Conservation (phyloP, 2,888 invertebrate species). For the Cosmia trapezina region DNA sequence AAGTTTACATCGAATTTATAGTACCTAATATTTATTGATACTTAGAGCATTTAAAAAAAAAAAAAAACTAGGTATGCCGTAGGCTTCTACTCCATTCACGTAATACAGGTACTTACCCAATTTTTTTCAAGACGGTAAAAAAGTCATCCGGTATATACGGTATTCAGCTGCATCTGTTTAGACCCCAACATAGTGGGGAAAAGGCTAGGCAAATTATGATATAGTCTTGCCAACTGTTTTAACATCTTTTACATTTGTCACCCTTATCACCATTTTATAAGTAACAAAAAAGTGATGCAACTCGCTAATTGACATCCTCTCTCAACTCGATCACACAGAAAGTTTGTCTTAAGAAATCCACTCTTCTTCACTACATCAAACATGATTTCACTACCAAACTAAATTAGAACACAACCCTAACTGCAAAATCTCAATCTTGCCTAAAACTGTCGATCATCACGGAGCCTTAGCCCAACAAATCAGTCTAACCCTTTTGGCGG, state of each 20-base stretch:
- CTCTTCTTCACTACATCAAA: background rate
- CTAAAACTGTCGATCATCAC: conserved; percentile 52
- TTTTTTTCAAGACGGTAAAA: too few species aligned
- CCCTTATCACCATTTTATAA: background rate
- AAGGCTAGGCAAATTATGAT: too few species aligned
- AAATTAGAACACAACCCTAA: background rate
- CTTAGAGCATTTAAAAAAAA: too few species aligned
- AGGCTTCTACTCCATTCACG: too few species aligned
- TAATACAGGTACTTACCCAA: too few species aligned
- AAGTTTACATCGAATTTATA: too few species aligned
- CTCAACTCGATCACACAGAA: background rate
- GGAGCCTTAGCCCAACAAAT: conserved; percentile 53
- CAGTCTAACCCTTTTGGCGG: conserved; percentile 54
- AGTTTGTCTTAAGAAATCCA: background rate
- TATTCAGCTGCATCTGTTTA: too few species aligned
- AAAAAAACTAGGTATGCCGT: too few species aligned
- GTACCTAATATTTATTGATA: too few species aligned
- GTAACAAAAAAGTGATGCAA: background rate
- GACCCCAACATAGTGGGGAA: too few species aligned
- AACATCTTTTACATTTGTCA: background rate
- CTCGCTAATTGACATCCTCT: background rate
- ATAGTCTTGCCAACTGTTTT: background rate
- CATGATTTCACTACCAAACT: background rate
- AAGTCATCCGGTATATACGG: too few species aligned
- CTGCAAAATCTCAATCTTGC: conserved; percentile 28